A percentile compares a stretch with the other conserved stretches of the same genome.
These are phyloP conservation scores for Leucophenga maculata DNA, from an alignment of 2,888 invertebrate species.

Conservation along the genomic window DNA sequence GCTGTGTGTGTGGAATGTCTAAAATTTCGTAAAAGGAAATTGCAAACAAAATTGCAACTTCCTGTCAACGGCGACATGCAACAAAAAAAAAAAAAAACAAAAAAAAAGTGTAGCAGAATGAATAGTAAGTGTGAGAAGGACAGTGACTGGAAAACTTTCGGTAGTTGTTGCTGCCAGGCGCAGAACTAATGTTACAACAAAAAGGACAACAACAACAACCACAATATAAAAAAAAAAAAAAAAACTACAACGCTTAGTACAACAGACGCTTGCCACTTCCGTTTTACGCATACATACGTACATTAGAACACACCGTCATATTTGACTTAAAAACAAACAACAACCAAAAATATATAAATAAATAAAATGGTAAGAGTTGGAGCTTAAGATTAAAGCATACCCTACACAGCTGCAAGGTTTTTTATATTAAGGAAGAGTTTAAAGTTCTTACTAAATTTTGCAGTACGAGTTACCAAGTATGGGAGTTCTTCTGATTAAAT, in stretches of 20 bases:
- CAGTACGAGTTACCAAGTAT: too few relatives aligned
- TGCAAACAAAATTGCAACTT: slow-evolving; percentile 70
- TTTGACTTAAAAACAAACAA: slow-evolving; percentile 51
- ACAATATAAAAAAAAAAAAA: not conserved
- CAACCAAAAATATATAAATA: not conserved
- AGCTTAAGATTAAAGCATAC: not conserved
- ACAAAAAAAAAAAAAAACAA: slow-evolving; percentile 1
- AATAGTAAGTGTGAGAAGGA: too few relatives aligned
- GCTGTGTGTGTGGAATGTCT: slow-evolving; percentile 45
- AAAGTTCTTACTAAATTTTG: too few relatives aligned
- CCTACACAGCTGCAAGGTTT: not conserved
- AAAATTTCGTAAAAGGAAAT: slow-evolving; percentile 60
- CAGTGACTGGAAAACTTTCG: slow-evolving; percentile 52
- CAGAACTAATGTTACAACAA: slow-evolving; percentile 14
- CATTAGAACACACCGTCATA: slow-evolving; percentile 61
- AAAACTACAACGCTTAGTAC: not conserved
- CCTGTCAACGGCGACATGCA: slow-evolving; percentile 60
- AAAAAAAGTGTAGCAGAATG: not conserved
- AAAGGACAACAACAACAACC: not conserved
- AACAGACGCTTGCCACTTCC: slow-evolving; percentile 55
- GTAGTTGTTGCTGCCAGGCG: slow-evolving; percentile 54
- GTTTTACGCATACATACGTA: slow-evolving; percentile 48
- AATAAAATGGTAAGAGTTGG: not conserved
- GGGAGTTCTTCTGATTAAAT: too few relatives aligned
- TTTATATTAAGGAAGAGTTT: too few relatives aligned